Evolutionary conservation across 1,140 invertebrate genomes (phyloP).

Genomic region (Drosophila kanapiae): DNA sequence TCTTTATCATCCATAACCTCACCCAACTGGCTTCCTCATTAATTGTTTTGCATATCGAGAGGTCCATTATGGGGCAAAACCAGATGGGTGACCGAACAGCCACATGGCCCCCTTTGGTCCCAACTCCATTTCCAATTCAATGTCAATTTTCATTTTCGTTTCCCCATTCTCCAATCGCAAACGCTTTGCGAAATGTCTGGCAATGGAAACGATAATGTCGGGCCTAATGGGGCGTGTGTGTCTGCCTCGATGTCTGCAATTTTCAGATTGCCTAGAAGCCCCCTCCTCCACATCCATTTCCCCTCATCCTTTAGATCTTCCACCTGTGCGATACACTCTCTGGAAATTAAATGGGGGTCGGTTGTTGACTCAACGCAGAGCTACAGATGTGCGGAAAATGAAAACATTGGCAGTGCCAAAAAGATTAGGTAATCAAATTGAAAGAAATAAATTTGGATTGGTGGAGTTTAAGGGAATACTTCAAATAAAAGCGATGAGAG

Average conservation of each 20-base stretch:
- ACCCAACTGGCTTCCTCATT: conserved; percentile 36
- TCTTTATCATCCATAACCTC: conserved; percentile 67
- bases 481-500: too few species aligned
- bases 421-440: conserved; percentile 19
- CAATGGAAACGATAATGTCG: conserved; percentile 57
- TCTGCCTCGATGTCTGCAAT: conserved; percentile 68
- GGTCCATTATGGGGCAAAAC: conserved; percentile 21
- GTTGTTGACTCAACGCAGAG: conserved; percentile 45
- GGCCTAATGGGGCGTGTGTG: conserved; percentile 52
- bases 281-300: not conserved
- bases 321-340: conserved; percentile 40
- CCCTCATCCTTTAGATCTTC: not conserved
- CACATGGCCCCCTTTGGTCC: conserved; percentile 57
- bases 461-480: not conserved
- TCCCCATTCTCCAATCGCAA: conserved; percentile 31
- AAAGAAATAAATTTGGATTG: conserved; percentile 2
- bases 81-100: conserved; percentile 24
- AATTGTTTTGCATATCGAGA: conserved; percentile 53
- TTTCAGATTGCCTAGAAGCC: conserved; percentile 33
- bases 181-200: conserved; percentile 50
- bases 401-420: conserved; percentile 10
- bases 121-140: conserved; percentile 65
- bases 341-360: conserved; percentile 68
- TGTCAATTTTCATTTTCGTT: conserved; percentile 75
- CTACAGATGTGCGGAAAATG: conserved; percentile 42